Evolutionary conservation across 2,888 invertebrate species (phyloP), one percentile per base, ranked within the genome.

Genomic region (Apamea sordens): DNA sequence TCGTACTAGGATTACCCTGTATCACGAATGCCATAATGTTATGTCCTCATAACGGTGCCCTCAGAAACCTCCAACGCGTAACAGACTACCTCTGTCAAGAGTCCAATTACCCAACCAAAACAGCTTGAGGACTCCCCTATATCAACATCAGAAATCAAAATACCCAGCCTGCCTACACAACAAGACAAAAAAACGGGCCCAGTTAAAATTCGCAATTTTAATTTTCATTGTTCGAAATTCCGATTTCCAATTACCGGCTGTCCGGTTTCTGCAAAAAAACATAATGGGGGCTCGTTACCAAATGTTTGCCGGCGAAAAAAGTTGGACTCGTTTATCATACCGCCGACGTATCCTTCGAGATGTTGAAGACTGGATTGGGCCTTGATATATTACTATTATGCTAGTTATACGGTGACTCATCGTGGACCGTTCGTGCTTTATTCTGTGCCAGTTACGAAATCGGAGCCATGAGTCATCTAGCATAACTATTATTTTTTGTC

Each of bases 241-340:
- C 81, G 72, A 85, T 85, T 81, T 72, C 84, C 86, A 89, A 90
- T 89, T 89, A 89, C 85, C 79, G 76, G 63, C 61, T 61, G 82
- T 63, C 85, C 77, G 82, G 82, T 86, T 80, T 77, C 75, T 70
- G 76, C 65, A 68, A 73, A 87, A 88, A 86, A 85, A 80, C 64
- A 80, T 86, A 88, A 88, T 86, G 85, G 80, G 59, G 63, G 65
- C 76, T 75, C 82, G 79, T 84, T 85, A 74, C 86, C 84, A 86
- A 90, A 88, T 80, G 72, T 83, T 80, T 64, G 75, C 44, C 50
- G 72, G 61, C 84, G 77, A 88, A 90, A 90, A 91, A 90, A 85
- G 73, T 83, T 70, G 73, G 41, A 65, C 80, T 74, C 77, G 79
- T 91, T 87, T 72, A 86, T 90, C 86, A 88, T 86, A 79, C 83